phyloP scores from a whole-genome alignment of 2,888 invertebrate genomes.

The Acanthosepion esculentum region DNA sequence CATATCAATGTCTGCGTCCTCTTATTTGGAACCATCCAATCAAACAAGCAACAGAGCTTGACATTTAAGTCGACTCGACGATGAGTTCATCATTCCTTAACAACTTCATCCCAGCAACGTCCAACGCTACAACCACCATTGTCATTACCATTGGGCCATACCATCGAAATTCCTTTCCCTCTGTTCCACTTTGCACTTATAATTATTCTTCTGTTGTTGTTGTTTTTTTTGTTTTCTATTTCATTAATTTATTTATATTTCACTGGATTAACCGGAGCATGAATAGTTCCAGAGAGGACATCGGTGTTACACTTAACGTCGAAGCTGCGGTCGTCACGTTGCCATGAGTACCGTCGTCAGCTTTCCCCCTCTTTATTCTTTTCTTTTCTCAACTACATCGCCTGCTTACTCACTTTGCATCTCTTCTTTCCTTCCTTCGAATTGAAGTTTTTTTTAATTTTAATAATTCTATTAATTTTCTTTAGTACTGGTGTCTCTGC shows the following conservation, averaged over 20 bases:
- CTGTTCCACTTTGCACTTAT: background rate
- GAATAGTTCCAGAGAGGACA: background rate
- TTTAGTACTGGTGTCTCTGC: too few species aligned
- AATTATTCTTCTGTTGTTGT: background rate
- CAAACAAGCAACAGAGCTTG: background rate
- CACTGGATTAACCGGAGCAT: background rate
- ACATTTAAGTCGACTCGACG: background rate
- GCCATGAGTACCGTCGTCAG: background rate
- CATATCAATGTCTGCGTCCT: background rate
- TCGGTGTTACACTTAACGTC: background rate
- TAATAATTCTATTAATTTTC: too few species aligned
- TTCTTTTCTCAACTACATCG: background rate
- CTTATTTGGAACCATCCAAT: background rate
- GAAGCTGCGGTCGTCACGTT: background rate
- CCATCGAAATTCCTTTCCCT: background rate
- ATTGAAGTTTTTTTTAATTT: too few species aligned
- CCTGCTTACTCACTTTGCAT: too few species aligned
- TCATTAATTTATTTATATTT: background rate
- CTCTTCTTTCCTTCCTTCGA: too few species aligned
- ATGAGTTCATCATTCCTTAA: background rate
- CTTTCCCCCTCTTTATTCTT: background rate
- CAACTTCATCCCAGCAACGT: background rate
- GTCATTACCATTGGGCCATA: background rate
- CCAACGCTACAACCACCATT: background rate
- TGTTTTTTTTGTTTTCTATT: background rate